These are phyloP conservation scores for Macropis europaea DNA, from an alignment of 2,888 invertebrate genomes.

Conservation along the genomic window DNA sequence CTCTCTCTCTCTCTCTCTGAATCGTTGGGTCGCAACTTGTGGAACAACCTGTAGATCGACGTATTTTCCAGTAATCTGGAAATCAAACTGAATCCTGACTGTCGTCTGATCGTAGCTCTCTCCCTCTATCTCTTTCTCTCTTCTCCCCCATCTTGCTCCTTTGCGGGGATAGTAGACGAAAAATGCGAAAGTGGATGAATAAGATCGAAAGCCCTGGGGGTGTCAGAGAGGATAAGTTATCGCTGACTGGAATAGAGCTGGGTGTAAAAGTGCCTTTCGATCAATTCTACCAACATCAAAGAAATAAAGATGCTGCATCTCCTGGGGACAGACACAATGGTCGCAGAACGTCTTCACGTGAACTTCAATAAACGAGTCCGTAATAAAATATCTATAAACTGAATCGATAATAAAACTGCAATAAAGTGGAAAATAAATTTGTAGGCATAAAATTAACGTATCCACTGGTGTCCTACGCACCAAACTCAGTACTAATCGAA, in stretches of 20 bases:
- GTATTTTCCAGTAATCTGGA: slow-evolving; percentile 20
- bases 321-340: neutral
- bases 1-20: no score
- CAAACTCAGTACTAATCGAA: no score
- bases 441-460: no score
- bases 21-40: neutral
- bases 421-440: neutral
- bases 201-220: slow-evolving; percentile 53
- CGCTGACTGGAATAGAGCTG: slow-evolving; percentile 52
- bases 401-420: neutral
- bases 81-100: slow-evolving; percentile 34
- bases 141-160: no score
- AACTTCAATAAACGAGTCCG: neutral
- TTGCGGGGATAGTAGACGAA: slow-evolving; percentile 19
- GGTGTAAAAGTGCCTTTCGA: slow-evolving; percentile 49
- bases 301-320: slow-evolving; percentile 27
- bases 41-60: slow-evolving; percentile 32
- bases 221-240: slow-evolving; percentile 44
- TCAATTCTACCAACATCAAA: slow-evolving; percentile 52
- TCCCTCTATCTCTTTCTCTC: neutral
- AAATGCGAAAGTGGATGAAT: slow-evolving; percentile 43
- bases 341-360: slow-evolving; percentile 5
- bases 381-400: neutral
- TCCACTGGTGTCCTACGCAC: no score
- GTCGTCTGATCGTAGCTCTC: slow-evolving; percentile 47